phyloP scores from a whole-genome alignment of 2,113 vertebrate genomes.

The Ardeotis arabs region DNA sequence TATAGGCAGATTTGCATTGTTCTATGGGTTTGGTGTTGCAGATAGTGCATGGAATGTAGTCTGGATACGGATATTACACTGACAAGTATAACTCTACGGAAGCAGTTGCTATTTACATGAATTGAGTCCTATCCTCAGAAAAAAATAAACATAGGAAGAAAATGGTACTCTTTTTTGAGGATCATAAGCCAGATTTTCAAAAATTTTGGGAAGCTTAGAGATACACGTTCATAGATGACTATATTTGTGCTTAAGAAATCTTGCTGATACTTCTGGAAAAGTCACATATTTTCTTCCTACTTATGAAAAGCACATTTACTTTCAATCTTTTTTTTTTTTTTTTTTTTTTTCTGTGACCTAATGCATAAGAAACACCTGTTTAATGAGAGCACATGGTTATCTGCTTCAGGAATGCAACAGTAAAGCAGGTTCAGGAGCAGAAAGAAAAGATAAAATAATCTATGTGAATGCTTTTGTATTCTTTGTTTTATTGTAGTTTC shows the following conservation, averaged over 20 bases:
- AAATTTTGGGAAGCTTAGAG: not conserved
- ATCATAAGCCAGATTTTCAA: not conserved
- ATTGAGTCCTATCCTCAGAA: not conserved
- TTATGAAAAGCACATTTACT: not conserved
- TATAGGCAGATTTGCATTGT: not conserved
- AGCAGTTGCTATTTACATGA: not conserved
- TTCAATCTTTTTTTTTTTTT: not conserved
- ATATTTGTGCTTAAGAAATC: not conserved
- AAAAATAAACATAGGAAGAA: not conserved
- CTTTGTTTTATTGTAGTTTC: not conserved
- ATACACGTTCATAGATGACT: not conserved
- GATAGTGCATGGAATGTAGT: rapidly evolving
- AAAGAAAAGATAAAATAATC: not conserved
- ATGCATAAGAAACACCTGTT: not conserved
- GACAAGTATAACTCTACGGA: not conserved
- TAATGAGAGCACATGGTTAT: not conserved
- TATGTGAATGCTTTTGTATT: not conserved
- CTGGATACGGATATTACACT: not conserved
- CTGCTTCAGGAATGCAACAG: not conserved
- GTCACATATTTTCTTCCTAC: not conserved
- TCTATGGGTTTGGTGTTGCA: not conserved
- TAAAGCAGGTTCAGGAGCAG: not conserved
- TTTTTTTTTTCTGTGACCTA: not conserved
- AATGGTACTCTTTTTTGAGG: not conserved
- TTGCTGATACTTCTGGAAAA: not conserved